A percentile compares a stretch with the other conserved stretches of the same genome.
phyloP scores from a whole-genome alignment of 2,113 vertebrate genomes.

The Collichthys lucidus region DNA sequence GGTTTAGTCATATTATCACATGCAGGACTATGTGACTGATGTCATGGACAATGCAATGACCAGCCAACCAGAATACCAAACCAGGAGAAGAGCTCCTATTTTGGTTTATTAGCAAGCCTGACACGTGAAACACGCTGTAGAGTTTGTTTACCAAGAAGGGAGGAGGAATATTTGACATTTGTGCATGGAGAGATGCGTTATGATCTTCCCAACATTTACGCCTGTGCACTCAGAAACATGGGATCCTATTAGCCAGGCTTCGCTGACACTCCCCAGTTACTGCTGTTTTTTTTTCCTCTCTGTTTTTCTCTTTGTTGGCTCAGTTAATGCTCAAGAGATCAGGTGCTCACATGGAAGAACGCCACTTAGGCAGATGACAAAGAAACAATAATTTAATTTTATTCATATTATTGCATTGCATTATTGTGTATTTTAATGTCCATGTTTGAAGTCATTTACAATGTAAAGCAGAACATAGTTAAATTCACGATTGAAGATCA shows the following conservation, averaged over 20 bases:
- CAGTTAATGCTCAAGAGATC: conserved; percentile 56
- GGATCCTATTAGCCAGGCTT: conserved; percentile 70
- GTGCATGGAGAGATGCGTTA: conserved; percentile 58
- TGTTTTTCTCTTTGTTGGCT: conserved; percentile 55
- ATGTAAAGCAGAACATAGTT: not conserved
- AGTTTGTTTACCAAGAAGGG: conserved; percentile 65
- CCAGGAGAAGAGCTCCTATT: conserved; percentile 1
- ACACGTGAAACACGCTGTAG: conserved; percentile 42
- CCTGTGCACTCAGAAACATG: conserved; percentile 59
- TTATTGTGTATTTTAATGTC: conserved; percentile 18
- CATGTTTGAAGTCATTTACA: conserved; percentile 6
- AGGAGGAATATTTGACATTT: conserved; percentile 68
- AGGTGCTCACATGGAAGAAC: conserved; percentile 50
- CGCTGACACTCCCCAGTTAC: conserved; percentile 56
- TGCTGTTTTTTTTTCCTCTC: conserved; percentile 23
- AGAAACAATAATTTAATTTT: conserved; percentile 36
- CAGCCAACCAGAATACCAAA: conserved; percentile 29
- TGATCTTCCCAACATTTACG: conserved; percentile 62
- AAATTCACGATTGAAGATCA: no score
- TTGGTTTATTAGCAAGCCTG: conserved; percentile 54
- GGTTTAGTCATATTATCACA: conserved; percentile 5
- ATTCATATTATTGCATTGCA: not conserved
- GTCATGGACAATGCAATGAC: conserved; percentile 41
- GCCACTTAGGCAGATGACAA: conserved; percentile 42
- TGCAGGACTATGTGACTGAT: conserved; percentile 23